Conservation (phyloP, 2,113 vertebrate species). For the Syrmaticus mikado region DNA sequence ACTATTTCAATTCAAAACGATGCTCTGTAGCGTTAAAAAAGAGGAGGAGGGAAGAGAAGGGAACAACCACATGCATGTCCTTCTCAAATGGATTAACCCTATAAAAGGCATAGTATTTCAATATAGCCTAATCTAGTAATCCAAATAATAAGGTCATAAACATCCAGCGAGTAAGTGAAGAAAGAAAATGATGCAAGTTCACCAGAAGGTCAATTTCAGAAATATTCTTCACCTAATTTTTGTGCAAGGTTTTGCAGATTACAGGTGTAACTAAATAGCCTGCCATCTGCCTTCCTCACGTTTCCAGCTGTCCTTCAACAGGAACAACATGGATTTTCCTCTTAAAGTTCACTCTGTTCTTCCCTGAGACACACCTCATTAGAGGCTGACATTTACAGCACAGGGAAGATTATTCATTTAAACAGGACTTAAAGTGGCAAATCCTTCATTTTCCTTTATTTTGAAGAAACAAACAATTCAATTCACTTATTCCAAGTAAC, state of each 20-base stretch:
- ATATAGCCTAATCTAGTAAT: background rate
- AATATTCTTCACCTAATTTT: constrained; percentile 75
- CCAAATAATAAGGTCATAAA: constrained; percentile 34
- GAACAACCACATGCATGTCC: constrained; percentile 49
- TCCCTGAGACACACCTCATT: constrained; percentile 9
- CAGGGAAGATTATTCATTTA: background rate
- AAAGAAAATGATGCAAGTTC: constrained; percentile 60
- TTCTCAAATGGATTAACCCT: constrained; percentile 75
- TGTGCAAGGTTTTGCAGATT: constrained; percentile 67
- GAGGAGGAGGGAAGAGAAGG: constrained; percentile 23
- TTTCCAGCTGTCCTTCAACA: constrained; percentile 27
- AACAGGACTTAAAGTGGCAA: background rate
- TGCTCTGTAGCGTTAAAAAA: constrained; percentile 74
- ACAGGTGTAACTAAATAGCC: constrained; percentile 80
- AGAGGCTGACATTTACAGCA: background rate
- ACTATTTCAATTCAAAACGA: constrained; percentile 80
- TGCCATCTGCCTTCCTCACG: constrained; percentile 75
- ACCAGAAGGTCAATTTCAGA: constrained; percentile 68
- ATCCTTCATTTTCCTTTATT: background rate
- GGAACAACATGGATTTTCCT: constrained; percentile 73
- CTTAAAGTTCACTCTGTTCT: constrained; percentile 63
- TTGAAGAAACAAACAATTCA: background rate
- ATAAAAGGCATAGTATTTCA: constrained; percentile 54
- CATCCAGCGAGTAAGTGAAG: constrained; percentile 11
- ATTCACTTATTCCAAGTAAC: background rate